A percentile compares a stretch with the other conserved stretches of the same genome.
phyloP scores from a whole-genome alignment of 2,797 vertebrate species.

The Ctenochaetus hawaiiensis region DNA sequence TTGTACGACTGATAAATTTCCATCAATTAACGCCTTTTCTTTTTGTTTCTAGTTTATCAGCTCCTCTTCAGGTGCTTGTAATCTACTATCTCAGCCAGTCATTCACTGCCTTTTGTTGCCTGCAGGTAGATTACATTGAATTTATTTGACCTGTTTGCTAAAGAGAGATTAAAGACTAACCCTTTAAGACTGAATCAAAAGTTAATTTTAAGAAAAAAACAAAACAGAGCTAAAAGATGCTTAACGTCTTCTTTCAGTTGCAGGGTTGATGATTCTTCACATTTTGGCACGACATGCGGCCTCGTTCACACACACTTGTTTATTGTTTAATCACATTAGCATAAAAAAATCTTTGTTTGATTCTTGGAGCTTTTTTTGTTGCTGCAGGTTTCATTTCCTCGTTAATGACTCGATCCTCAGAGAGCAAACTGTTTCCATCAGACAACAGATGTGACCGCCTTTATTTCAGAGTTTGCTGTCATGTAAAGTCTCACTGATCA shows the following conservation, averaged over 20 bases:
- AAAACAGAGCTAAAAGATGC: background rate
- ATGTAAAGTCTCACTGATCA: background rate
- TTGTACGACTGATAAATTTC: too few species aligned
- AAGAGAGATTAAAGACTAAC: too few species aligned
- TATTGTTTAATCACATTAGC: background rate
- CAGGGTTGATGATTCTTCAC: background rate
- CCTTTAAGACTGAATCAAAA: too few species aligned
- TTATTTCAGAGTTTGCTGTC: constrained; percentile 9
- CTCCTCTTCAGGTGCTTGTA: too few species aligned
- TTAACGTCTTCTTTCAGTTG: background rate
- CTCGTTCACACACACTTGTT: background rate
- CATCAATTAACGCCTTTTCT: too few species aligned
- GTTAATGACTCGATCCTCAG: background rate
- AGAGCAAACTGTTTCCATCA: background rate
- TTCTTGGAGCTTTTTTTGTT: background rate
- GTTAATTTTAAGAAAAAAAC: too few species aligned
- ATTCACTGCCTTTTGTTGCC: too few species aligned
- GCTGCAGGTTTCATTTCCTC: background rate
- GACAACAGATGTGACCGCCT: background rate
- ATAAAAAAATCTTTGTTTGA: too few species aligned
- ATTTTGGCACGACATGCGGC: background rate
- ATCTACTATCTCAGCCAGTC: too few species aligned
- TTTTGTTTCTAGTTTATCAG: too few species aligned
- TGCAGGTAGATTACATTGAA: too few species aligned
- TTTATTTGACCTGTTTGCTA: too few species aligned